Percentiles rank a stretch among this genome's conserved stretches.
phyloP scores from a whole-genome alignment of 2,888 invertebrate species.

The Crossocerus cetratus region DNA sequence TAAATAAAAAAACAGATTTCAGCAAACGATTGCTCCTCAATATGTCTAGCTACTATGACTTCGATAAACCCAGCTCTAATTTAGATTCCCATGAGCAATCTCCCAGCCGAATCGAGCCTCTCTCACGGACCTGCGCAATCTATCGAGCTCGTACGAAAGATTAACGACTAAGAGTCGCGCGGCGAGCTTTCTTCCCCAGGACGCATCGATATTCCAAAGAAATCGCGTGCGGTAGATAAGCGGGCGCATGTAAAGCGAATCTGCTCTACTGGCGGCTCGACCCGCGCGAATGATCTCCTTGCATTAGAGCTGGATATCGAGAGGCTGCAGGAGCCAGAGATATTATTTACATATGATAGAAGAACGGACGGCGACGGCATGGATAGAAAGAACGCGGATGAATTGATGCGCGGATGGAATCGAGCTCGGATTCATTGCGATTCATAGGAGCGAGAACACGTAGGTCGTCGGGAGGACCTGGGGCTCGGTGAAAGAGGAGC shows the following conservation, averaged over 20 bases:
- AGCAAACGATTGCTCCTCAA: too few relatives aligned
- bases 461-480: background rate
- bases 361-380: conserved; percentile 17
- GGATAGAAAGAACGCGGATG: conserved; percentile 5
- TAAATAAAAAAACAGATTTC: too few relatives aligned
- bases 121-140: background rate
- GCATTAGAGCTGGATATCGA: conserved; percentile 17
- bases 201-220: conserved; percentile 30
- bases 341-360: conserved; percentile 40
- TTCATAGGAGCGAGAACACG: conserved; percentile 14
- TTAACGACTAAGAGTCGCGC: background rate
- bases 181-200: background rate
- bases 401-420: conserved; percentile 6
- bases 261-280: background rate
- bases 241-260: conserved; percentile 28
- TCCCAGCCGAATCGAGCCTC: background rate
- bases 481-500: background rate
- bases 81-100: background rate
- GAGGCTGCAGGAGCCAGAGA: background rate
- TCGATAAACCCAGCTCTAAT: too few relatives aligned
- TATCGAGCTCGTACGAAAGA: background rate
- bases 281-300: background rate
- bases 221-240: background rate
- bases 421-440: conserved; percentile 19
- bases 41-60: too few relatives aligned